Evolutionary conservation across 2,888 invertebrate species (phyloP).

Genomic region (Falcaria lacertinaria): DNA sequence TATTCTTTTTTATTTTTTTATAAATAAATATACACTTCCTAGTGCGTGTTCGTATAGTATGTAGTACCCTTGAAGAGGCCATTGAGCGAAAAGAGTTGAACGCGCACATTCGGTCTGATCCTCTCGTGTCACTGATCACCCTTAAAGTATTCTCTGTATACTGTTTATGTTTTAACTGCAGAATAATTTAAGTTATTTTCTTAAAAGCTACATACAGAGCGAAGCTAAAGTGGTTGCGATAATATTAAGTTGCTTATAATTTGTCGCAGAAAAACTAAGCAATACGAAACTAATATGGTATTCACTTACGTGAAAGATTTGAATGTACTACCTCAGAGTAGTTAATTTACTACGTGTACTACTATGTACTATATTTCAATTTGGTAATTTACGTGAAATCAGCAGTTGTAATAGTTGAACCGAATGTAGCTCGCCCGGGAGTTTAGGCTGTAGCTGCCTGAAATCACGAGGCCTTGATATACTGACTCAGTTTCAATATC

Average conservation of each 20-base stretch:
- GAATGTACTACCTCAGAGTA: too few species aligned
- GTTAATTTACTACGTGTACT: too few species aligned
- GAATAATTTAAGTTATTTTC: too few species aligned
- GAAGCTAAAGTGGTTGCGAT: too few species aligned
- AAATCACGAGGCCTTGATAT: slow-evolving; percentile 69
- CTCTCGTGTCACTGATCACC: neutral
- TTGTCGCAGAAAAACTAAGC: too few species aligned
- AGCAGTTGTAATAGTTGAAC: slow-evolving; percentile 25
- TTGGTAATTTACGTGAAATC: too few species aligned
- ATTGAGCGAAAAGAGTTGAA: slow-evolving; percentile 46
- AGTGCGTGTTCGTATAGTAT: slow-evolving; percentile 69
- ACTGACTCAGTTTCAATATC: slow-evolving; percentile 76
- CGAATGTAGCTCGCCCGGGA: slow-evolving; percentile 24
- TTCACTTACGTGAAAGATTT: too few species aligned
- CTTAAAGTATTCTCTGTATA: neutral
- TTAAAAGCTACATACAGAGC: too few species aligned
- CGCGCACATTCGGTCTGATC: slow-evolving; percentile 27
- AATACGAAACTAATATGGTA: too few species aligned
- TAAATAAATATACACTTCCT: slow-evolving; percentile 43
- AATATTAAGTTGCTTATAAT: too few species aligned
- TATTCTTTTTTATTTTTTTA: slow-evolving; percentile 39
- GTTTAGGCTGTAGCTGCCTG: slow-evolving; percentile 46
- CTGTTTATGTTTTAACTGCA: neutral
- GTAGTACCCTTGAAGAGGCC: slow-evolving; percentile 55
- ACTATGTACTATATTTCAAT: too few species aligned